A percentile compares a stretch with the other conserved stretches of the same genome.
phyloP scores from a whole-genome alignment of 1,140 invertebrate genomes.

The Thereuonema tuberculata region DNA sequence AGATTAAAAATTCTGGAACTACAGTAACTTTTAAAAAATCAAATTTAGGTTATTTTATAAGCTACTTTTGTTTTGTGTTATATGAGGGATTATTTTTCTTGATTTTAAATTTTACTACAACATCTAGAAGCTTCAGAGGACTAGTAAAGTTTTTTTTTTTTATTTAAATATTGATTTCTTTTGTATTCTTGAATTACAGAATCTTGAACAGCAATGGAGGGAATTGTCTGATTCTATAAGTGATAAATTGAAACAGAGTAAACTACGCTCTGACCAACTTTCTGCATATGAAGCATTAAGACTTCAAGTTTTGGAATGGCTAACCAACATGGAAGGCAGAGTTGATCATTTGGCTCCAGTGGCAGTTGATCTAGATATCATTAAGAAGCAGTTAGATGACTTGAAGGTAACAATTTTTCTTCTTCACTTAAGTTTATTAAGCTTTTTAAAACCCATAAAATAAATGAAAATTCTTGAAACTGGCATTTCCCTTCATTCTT shows the following conservation, averaged over 20 bases:
- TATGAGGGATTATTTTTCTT: too few species aligned
- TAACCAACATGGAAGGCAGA: conserved; percentile 60
- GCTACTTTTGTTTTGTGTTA: too few species aligned
- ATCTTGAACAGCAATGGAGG: conserved; percentile 73
- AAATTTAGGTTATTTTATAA: too few species aligned
- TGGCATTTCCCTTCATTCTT: too few species aligned
- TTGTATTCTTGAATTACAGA: conserved; percentile 27
- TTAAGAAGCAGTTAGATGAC: conserved; percentile 71
- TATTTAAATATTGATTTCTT: conserved; percentile 9
- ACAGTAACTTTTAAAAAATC: too few species aligned
- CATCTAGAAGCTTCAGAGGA: neutral
- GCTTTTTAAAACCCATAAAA: neutral
- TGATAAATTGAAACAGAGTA: conserved; percentile 66
- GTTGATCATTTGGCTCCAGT: conserved; percentile 56
- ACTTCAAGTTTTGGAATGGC: conserved; percentile 71
- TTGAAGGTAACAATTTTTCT: too few species aligned
- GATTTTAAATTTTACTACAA: too few species aligned
- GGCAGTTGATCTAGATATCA: conserved; percentile 68
- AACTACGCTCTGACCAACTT: conserved; percentile 64
- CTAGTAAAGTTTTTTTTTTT: neutral
- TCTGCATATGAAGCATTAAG: conserved; percentile 69
- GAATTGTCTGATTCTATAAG: conserved; percentile 55
- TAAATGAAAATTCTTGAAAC: too few species aligned
- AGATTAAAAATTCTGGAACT: too few species aligned
- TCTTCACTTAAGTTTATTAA: neutral